phyloP scores from a whole-genome alignment of 2,797 vertebrate genomes.

The Chelon auratus region DNA sequence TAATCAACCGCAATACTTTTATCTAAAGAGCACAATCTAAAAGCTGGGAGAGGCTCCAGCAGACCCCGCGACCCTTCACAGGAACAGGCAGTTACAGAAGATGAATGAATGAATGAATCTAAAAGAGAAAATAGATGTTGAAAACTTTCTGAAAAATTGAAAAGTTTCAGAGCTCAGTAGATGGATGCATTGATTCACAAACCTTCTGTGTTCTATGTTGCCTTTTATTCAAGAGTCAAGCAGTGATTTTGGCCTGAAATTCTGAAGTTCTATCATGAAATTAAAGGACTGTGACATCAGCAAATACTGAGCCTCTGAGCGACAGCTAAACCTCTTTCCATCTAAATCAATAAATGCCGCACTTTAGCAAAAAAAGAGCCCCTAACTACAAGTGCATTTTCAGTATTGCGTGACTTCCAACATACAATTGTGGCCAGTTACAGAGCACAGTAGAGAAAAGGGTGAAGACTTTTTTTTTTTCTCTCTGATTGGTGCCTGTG shows the following conservation, averaged over 20 bases:
- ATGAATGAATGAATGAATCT: no score
- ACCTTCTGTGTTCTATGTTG: neutral
- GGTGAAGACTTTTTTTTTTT: constrained; percentile 24
- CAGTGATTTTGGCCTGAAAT: constrained; percentile 1
- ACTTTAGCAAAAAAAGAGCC: constrained; percentile 14
- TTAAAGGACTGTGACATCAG: constrained; percentile 21
- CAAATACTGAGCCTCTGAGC: constrained; percentile 17
- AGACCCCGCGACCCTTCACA: no score
- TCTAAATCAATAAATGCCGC: constrained; percentile 30
- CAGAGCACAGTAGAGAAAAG: constrained; percentile 13
- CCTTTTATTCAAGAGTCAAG: neutral
- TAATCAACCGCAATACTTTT: constrained; percentile 74
- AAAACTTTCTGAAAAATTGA: constrained; percentile 70
- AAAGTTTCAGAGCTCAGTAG: neutral
- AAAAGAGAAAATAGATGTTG: constrained; percentile 58
- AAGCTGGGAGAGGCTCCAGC: no score
- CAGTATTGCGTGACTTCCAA: constrained; percentile 17
- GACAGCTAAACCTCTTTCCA: constrained; percentile 16
- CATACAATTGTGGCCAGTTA: constrained; percentile 19
- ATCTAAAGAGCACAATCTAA: constrained; percentile 2
- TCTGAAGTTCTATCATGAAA: constrained; percentile 9
- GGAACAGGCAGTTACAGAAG: no score
- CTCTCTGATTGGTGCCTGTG: constrained; percentile 48
- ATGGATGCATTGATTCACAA: constrained; percentile 15
- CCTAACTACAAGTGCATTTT: constrained; percentile 14